Percentiles rank a stretch among this genome's conserved stretches.
These are phyloP conservation scores for Marmota monax DNA, from an alignment of 2,113 vertebrate species.

Conservation along the genomic window DNA sequence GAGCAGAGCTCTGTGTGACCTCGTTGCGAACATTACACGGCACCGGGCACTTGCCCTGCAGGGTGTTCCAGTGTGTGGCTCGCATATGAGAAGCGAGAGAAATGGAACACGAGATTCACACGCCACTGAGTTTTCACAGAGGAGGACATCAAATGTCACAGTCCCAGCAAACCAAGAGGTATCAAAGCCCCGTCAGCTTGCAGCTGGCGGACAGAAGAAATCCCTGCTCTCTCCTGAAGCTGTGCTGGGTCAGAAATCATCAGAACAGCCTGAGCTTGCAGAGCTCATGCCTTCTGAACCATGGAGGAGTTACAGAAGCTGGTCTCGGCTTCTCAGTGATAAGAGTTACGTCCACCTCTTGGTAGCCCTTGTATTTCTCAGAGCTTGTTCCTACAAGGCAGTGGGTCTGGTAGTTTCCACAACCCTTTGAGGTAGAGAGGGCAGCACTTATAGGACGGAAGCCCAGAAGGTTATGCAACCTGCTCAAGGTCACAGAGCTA, in stretches of 20 bases:
- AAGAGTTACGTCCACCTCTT: rapidly evolving
- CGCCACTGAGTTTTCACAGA: constrained; percentile 50
- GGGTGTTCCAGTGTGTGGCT: neutral
- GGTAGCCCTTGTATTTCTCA: neutral
- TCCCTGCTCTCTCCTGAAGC: neutral
- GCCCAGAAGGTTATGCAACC: neutral
- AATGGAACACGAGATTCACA: constrained; percentile 64
- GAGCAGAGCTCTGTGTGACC: neutral
- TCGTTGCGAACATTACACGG: neutral
- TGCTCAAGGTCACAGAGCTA: neutral
- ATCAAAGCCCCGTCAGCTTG: neutral
- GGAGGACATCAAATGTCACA: constrained; percentile 57
- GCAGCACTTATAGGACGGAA: neutral
- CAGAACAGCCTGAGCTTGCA: neutral
- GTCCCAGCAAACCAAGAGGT: constrained; percentile 1
- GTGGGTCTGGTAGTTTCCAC: neutral
- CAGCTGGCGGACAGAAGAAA: neutral
- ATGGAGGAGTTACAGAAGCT: neutral
- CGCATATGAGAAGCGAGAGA: constrained; percentile 56
- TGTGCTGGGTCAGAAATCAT: constrained; percentile 27
- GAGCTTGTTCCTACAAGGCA: neutral
- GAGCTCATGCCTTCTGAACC: neutral
- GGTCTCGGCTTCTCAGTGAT: neutral
- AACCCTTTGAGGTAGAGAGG: neutral
- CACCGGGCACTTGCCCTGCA: neutral